These are phyloP conservation scores for Mesocricetus auratus DNA, from an alignment of 2,113 vertebrate species.

Conservation along the genomic window DNA sequence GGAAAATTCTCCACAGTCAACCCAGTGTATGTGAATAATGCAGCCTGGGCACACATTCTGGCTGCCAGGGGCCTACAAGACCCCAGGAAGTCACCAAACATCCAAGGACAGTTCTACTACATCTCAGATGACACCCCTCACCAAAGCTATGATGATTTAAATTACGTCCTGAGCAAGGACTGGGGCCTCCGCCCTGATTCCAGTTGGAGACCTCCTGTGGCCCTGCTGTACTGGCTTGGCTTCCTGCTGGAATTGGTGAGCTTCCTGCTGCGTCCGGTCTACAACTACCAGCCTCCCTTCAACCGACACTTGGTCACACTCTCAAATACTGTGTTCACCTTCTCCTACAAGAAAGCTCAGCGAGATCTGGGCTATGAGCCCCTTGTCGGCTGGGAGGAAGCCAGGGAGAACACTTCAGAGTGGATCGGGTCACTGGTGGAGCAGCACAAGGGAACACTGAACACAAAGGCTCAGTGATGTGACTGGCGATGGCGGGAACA, in stretches of 20 bases:
- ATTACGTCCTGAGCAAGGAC: slow-evolving; percentile 88
- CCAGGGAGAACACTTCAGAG: slow-evolving; percentile 86
- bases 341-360: slow-evolving; percentile 92
- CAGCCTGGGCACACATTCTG: slow-evolving; percentile 92
- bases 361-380: slow-evolving; percentile 93
- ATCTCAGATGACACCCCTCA: slow-evolving; percentile 95
- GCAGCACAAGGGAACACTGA: slow-evolving; percentile 82
- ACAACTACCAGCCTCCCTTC: slow-evolving; percentile 86
- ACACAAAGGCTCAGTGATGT: slow-evolving; percentile 76
- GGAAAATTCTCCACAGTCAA: slow-evolving; percentile 90
- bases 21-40: slow-evolving; percentile 95
- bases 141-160: slow-evolving; percentile 93
- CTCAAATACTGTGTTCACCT: slow-evolving; percentile 92
- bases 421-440: slow-evolving; percentile 91
- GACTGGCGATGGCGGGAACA: fast-evolving
- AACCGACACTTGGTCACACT: slow-evolving; percentile 90
- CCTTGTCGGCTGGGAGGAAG: slow-evolving; percentile 92
- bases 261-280: slow-evolving; percentile 89
- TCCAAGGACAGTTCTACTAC: slow-evolving; percentile 94
- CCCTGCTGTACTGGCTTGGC: slow-evolving; percentile 88
- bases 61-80: slow-evolving; percentile 89
- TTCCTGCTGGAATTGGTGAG: slow-evolving; percentile 91
- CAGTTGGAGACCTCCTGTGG: slow-evolving; percentile 86
- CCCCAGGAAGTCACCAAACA: slow-evolving; percentile 80
- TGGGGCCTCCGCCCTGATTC: slow-evolving; percentile 90